Base-by-base conservation (phyloP, 2,797 vertebrate genomes). In the Danio jaintianensis region DNA sequence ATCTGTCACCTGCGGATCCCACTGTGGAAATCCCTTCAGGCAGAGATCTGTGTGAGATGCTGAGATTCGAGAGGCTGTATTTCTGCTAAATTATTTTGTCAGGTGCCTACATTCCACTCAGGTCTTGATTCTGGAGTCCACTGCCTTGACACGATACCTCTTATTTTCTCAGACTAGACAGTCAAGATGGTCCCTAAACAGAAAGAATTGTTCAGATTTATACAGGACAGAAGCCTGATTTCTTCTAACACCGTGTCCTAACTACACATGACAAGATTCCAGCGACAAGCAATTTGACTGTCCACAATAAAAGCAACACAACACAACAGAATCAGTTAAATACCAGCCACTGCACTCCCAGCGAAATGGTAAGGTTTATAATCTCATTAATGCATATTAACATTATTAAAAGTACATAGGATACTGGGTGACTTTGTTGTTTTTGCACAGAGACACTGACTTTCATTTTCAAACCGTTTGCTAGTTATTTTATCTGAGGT, bases 11-110 rank as follows among this genome's bases (percentile, higher is more conserved):
- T 87, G 79, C 69, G 43, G 62, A 79, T 79, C 87, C 83, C 79
- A 71, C 77, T 61, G 86, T 82, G 36, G 79, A 82, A 85, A 82
- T 86, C 85, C 88, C 86, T 85, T 61, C 68, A 85, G 83, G 83
- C 79, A 79, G 85, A 75, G 87, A 90, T 79, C 89, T 82, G 93
- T 92, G 86, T 86, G 87, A 94, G 91, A 88, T 20, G 84, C 42
- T 83, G 76, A 83, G 85, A 85, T 88, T 84, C 63, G 50, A 38
- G 73, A 10, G 71, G 72, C 18, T 43, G 38, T 20, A 59, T 63
- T 75, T 82, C 59, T 53, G 62, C 77, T 84, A 79, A 85, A 86
- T 75, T 84, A 79, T 77, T 84, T 78, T 83, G 83, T 85, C 74
- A 85, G 79, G 83, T 67, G 66, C 71, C 76, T 53, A 43, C 82